These are phyloP conservation scores for Diachasma alloeum DNA, from an alignment of 1,140 invertebrate species.

Conservation along the genomic window DNA sequence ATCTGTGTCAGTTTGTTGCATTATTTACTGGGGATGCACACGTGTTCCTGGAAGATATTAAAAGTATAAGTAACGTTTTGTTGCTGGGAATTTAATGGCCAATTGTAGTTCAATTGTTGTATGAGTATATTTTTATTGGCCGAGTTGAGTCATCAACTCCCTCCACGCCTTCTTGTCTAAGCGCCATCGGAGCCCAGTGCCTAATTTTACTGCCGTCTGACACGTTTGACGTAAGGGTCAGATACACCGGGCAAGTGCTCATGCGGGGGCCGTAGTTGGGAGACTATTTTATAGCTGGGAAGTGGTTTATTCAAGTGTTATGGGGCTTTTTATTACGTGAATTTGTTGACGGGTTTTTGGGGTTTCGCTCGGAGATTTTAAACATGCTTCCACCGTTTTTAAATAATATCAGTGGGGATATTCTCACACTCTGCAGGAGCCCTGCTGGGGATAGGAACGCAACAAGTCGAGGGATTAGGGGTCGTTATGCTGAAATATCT, in stretches of 20 bases:
- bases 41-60: conserved; percentile 1
- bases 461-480: conserved; percentile 18
- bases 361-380: background rate
- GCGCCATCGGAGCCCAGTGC: background rate
- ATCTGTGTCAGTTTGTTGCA: conserved; percentile 23
- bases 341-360: background rate
- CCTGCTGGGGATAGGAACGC: conserved; percentile 20
- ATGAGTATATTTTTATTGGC: background rate
- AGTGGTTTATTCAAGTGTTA: too few relatives aligned
- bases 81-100: background rate
- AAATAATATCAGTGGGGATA: conserved; percentile 20
- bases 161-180: background rate
- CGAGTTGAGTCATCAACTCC: conserved; percentile 8
- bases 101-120: too few relatives aligned
- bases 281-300: too few relatives aligned
- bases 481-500: conserved; percentile 30
- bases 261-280: too few relatives aligned
- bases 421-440: conserved; percentile 21
- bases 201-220: background rate
- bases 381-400: conserved; percentile 28
- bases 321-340: background rate
- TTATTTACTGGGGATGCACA: background rate
- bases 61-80: conserved; percentile 4
- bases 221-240: background rate
- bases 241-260: background rate